These are phyloP conservation scores for Drosophila infuscata DNA, from an alignment of 2,888 invertebrate genomes.

Conservation along the genomic window DNA sequence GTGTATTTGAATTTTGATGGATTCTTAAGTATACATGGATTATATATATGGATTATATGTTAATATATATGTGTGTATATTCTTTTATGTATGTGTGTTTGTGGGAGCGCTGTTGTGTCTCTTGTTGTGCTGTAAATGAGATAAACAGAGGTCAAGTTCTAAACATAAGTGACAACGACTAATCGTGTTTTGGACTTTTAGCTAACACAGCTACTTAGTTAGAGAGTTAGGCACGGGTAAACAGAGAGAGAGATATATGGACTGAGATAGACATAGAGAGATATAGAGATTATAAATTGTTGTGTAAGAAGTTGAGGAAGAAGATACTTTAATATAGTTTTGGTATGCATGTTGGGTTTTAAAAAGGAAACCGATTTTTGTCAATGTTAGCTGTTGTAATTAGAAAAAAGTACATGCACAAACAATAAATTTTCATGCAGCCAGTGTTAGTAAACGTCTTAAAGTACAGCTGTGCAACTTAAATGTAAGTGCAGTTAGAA, in stretches of 20 bases:
- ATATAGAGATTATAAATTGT: slow-evolving; percentile 19
- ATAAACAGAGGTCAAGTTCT: slow-evolving; percentile 52
- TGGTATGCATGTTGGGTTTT: slow-evolving; percentile 66
- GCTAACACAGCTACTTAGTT: slow-evolving; percentile 58
- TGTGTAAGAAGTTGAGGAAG: slow-evolving; percentile 21
- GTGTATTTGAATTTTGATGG: slow-evolving; percentile 26
- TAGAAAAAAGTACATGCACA: slow-evolving; percentile 12
- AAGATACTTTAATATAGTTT: slow-evolving; percentile 46
- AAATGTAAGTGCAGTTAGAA: slow-evolving; percentile 40
- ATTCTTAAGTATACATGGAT: slow-evolving; percentile 8
- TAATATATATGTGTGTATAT: not conserved
- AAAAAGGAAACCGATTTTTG: slow-evolving; percentile 82
- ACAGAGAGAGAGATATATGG: slow-evolving; percentile 24
- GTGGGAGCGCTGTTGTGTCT: slow-evolving; percentile 55
- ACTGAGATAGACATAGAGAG: slow-evolving; percentile 10
- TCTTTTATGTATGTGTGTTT: slow-evolving; percentile 23
- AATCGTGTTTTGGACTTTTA: slow-evolving; percentile 32
- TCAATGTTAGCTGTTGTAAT: slow-evolving; percentile 50
- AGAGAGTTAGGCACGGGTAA: slow-evolving; percentile 22
- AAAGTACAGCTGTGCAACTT: slow-evolving; percentile 47
- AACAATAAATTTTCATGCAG: slow-evolving; percentile 50
- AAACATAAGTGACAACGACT: slow-evolving; percentile 39
- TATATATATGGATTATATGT: not conserved
- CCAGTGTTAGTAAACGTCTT: slow-evolving; percentile 47
- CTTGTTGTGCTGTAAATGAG: slow-evolving; percentile 69